A percentile compares a stretch with the other conserved stretches of the same genome.
These are phyloP conservation scores for Allolobophora icterica DNA, from an alignment of 2,888 invertebrate species.

Conservation along the genomic window DNA sequence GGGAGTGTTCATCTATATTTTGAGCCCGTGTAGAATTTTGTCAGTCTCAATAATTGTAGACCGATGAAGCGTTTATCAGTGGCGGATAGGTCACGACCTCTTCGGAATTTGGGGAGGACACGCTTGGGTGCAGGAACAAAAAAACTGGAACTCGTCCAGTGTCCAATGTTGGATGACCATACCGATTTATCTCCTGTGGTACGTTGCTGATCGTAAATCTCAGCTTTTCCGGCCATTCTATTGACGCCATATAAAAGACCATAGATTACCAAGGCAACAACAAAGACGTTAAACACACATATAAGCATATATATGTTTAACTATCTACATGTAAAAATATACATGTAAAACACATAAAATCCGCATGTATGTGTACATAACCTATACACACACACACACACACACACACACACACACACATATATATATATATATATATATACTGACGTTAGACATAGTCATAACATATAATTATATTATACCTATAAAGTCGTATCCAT, in stretches of 20 bases:
- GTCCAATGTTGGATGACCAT: background rate
- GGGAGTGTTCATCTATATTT: too few species aligned
- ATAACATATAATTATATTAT: background rate
- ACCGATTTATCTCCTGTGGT: background rate
- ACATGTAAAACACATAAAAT: background rate
- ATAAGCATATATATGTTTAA: background rate
- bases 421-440: background rate
- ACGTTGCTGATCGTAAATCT: background rate
- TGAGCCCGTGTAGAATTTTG: too few species aligned
- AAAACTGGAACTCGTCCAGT: background rate
- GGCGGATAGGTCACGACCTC: background rate
- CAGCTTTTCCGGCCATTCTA: background rate
- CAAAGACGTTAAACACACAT: background rate
- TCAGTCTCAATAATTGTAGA: background rate
- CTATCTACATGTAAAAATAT: background rate
- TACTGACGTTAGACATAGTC: background rate
- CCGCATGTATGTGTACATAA: too few species aligned
- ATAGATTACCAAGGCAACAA: background rate
- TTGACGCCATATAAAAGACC: background rate
- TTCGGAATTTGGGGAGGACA: background rate
- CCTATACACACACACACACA: too few species aligned
- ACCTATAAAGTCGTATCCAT: too few species aligned
- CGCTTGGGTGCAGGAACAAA: background rate
- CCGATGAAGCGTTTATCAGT: too few species aligned
- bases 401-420: too few species aligned